Conservation (phyloP, 2,888 invertebrate species). For the Campaea margaritaria region DNA sequence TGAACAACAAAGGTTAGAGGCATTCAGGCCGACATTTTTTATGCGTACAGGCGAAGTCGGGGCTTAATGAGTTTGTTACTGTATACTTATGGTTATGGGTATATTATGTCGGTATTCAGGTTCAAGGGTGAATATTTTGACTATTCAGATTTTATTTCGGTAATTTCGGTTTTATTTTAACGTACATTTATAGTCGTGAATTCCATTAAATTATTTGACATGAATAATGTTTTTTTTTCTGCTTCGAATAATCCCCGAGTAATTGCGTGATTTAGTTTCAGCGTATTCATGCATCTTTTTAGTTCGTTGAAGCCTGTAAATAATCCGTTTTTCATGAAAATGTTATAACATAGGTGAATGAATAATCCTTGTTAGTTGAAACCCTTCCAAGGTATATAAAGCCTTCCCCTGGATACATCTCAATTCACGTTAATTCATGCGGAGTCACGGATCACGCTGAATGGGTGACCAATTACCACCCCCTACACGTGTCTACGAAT, state of each 20-base stretch:
- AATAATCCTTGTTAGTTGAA: constrained; percentile 1
- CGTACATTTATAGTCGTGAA: background rate
- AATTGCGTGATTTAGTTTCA: background rate
- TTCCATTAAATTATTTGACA: background rate
- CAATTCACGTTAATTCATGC: constrained; percentile 36
- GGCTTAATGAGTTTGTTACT: constrained; percentile 6
- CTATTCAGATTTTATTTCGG: background rate
- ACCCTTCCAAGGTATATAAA: background rate
- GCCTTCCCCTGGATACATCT: constrained; percentile 1
- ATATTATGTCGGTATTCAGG: background rate
- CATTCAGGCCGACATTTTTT: background rate
- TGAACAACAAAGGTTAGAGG: constrained; percentile 9
- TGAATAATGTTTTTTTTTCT: no score
- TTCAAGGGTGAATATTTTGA: constrained; percentile 7
- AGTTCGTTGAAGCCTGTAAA: no score
- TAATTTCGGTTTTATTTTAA: background rate
- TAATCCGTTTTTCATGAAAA: no score
- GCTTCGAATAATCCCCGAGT: background rate
- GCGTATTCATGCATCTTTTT: no score
- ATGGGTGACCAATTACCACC: constrained; percentile 15
- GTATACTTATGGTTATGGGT: background rate
- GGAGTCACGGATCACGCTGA: constrained; percentile 22
- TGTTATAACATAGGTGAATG: background rate
- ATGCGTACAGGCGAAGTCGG: constrained; percentile 1
- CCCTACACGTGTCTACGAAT: constrained; percentile 33